A percentile compares a stretch with the other conserved stretches of the same genome.
These are phyloP conservation scores for Cepaea nemoralis DNA, from an alignment of 1,140 invertebrate genomes.

Conservation along the genomic window DNA sequence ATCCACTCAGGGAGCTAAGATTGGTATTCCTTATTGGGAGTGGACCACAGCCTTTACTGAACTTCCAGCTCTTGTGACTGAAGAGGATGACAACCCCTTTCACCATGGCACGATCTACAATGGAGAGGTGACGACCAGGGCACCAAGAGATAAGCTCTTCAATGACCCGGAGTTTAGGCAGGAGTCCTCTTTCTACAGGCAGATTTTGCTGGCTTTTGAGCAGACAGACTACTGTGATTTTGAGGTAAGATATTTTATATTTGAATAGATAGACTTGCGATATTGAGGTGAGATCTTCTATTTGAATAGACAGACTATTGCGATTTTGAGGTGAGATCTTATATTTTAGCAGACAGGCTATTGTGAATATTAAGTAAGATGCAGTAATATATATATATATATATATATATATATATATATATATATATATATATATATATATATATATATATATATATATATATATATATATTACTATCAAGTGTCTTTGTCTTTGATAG, in stretches of 20 bases:
- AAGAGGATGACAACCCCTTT: conserved; percentile 41
- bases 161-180: conserved; percentile 37
- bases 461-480: no score
- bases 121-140: conserved; percentile 21
- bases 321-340: no score
- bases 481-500: no score
- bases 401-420: no score
- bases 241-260: no score
- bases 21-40: conserved; percentile 47
- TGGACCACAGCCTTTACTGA: conserved; percentile 47
- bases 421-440: no score
- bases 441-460: no score
- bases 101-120: conserved; percentile 29
- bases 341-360: not conserved
- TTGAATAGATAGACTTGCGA: no score
- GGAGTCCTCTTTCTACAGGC: conserved; percentile 44
- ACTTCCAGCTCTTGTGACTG: conserved; percentile 42
- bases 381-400: no score
- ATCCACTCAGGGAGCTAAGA: conserved; percentile 26
- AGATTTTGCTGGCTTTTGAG: conserved; percentile 44
- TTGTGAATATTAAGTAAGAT: no score
- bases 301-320: no score
- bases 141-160: conserved; percentile 39
- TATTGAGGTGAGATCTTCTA: conserved; percentile 21
- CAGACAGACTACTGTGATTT: conserved; percentile 28